These are phyloP conservation scores for Itoplectis maculator DNA, from an alignment of 2,888 invertebrate genomes.

Conservation along the genomic window DNA sequence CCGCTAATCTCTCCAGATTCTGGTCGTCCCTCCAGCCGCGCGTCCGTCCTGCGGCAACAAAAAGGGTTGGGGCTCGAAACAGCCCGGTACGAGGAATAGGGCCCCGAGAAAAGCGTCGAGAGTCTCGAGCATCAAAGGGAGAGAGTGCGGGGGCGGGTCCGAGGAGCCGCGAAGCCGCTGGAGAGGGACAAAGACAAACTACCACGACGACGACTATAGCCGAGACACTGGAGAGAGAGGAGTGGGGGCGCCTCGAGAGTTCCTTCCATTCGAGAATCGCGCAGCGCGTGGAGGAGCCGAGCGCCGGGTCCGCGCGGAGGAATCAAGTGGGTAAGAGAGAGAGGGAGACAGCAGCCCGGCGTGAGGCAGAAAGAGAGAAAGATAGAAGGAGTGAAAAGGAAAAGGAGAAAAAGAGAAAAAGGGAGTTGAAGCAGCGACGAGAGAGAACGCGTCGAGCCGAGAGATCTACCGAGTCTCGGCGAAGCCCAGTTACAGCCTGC, in stretches of 20 bases:
- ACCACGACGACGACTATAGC: too few relatives aligned
- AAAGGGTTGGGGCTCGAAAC: slow-evolving; percentile 22
- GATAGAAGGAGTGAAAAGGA: slow-evolving; percentile 38
- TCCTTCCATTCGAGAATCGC: slow-evolving; percentile 48
- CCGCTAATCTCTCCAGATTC: background rate
- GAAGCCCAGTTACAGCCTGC: slow-evolving; percentile 60
- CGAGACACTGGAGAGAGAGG: slow-evolving; percentile 32
- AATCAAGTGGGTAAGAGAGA: slow-evolving; percentile 30
- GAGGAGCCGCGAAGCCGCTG: slow-evolving; percentile 26
- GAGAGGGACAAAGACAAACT: slow-evolving; percentile 19
- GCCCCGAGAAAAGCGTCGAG: slow-evolving; percentile 36
- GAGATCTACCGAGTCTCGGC: slow-evolving; percentile 31
- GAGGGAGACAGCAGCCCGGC: slow-evolving; percentile 17
- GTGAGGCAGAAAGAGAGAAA: too few relatives aligned
- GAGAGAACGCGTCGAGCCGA: slow-evolving; percentile 57
- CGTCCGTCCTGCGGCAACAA: background rate
- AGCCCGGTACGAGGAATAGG: background rate
- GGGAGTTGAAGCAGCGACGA: slow-evolving; percentile 30
- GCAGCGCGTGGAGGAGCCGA: slow-evolving; percentile 40
- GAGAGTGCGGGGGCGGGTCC: slow-evolving; percentile 51
- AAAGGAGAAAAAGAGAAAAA: slow-evolving; percentile 43
- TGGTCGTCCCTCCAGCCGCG: background rate
- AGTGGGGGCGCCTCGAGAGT: slow-evolving; percentile 16
- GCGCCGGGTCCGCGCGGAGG: slow-evolving; percentile 24
- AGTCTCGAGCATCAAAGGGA: background rate